Percentiles rank a stretch among this genome's conserved stretches.
These are phyloP conservation scores for Pyrgus malvae DNA, from an alignment of 2,888 invertebrate genomes.

Conservation along the genomic window DNA sequence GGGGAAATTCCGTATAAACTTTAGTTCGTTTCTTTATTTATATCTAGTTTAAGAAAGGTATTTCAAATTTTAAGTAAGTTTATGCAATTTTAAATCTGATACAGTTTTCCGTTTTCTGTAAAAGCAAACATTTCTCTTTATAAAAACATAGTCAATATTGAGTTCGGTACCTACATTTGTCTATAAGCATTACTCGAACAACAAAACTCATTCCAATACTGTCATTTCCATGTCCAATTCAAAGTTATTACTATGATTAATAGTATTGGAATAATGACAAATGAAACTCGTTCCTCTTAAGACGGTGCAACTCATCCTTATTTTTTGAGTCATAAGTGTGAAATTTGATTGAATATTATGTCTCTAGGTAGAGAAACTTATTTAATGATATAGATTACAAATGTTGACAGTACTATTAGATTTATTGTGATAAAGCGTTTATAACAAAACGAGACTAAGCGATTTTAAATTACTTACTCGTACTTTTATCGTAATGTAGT, in stretches of 20 bases:
- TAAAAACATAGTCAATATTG: no score
- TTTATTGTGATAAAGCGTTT: slow-evolving; percentile 1
- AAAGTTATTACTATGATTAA: slow-evolving; percentile 10
- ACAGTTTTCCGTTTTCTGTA: no score
- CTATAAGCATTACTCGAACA: no score
- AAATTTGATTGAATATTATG: background rate
- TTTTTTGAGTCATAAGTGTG: background rate
- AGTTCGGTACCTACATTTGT: no score
- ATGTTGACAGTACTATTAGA: slow-evolving; percentile 1
- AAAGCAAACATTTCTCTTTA: no score
- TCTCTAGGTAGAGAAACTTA: background rate
- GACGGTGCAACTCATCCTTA: background rate
- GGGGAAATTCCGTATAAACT: no score
- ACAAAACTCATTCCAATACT: slow-evolving; percentile 13
- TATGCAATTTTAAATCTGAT: no score
- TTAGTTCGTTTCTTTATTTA: no score
- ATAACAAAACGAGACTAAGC: background rate
- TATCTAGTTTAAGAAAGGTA: no score
- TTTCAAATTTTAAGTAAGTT: no score
- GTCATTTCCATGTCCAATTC: slow-evolving; percentile 12
- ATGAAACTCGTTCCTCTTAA: background rate
- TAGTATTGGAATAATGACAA: slow-evolving; percentile 6
- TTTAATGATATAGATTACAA: slow-evolving; percentile 3
- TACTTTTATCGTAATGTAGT: background rate
- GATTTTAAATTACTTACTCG: slow-evolving; percentile 1